Percentiles rank a stretch among this genome's conserved stretches.
phyloP scores from a whole-genome alignment of 2,113 vertebrate genomes.

The Natator depressus region DNA sequence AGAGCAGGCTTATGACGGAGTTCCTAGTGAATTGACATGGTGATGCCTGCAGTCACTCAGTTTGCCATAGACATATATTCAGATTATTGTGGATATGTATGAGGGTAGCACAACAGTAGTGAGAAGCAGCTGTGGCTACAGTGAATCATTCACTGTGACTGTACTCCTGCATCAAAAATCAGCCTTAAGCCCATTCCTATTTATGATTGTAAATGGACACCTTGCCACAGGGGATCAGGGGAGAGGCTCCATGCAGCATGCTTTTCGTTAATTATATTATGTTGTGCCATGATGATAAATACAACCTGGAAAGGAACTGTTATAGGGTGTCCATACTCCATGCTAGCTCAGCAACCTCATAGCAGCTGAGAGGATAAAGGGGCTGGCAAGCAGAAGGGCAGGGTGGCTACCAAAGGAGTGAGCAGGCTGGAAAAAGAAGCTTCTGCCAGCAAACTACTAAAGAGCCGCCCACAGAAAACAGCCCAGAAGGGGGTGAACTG shows the following conservation, averaged over 20 bases:
- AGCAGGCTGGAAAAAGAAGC: too few species aligned
- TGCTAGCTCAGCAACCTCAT: too few species aligned
- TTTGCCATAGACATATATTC: not conserved
- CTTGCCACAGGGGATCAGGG: not conserved
- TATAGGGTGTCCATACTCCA: too few species aligned
- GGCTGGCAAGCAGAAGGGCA: too few species aligned
- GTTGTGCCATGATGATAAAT: not conserved
- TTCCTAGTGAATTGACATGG: not conserved
- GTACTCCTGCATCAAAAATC: not conserved
- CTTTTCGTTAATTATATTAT: not conserved
- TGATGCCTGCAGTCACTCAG: not conserved
- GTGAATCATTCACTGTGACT: not conserved
- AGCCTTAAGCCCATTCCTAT: not conserved
- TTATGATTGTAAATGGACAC: not conserved
- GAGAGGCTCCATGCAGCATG: not conserved
- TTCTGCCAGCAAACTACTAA: too few species aligned
- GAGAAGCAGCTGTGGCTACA: not conserved
- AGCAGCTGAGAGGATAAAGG: too few species aligned
- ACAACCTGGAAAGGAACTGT: not conserved
- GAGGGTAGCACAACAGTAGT: not conserved
- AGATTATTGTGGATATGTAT: not conserved
- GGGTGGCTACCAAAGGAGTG: too few species aligned
- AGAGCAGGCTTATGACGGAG: not conserved
- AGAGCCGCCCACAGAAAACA: too few species aligned
- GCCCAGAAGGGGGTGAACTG: too few species aligned